phyloP scores from a whole-genome alignment of 2,888 invertebrate species.

The Cylloceria caligata region DNA sequence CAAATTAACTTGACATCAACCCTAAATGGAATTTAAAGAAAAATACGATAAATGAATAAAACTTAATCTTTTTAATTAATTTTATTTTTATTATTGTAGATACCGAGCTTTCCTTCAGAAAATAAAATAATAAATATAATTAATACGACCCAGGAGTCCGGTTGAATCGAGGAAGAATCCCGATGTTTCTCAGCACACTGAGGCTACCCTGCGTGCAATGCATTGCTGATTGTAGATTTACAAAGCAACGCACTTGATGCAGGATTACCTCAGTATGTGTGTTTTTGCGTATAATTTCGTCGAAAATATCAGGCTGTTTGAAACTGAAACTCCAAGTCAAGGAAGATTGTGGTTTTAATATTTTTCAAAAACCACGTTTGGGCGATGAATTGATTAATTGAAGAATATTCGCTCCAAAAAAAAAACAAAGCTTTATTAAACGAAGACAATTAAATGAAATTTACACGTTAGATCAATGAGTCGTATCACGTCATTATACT shows the following conservation, averaged over 20 bases:
- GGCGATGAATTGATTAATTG: neutral
- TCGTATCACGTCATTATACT: conserved; percentile 36
- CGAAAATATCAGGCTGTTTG: neutral
- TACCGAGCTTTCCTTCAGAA: neutral
- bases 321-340: neutral
- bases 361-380: neutral
- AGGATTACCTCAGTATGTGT: conserved; percentile 83
- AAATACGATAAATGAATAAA: too few species aligned
- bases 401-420: conserved; percentile 31
- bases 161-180: conserved; percentile 27
- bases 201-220: conserved; percentile 84
- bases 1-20: too few species aligned
- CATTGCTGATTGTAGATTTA: conserved; percentile 81
- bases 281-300: conserved; percentile 50
- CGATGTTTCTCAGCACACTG: conserved; percentile 80
- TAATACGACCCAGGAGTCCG: neutral
- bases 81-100: too few species aligned
- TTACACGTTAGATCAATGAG: conserved; percentile 54
- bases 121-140: neutral
- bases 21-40: too few species aligned
- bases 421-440: conserved; percentile 48
- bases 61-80: too few species aligned
- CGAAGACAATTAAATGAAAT: conserved; percentile 40
- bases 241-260: conserved; percentile 84
- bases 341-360: neutral